Base-by-base conservation (phyloP, 2,797 vertebrate genomes). In the Notolepis coatsorum region DNA sequence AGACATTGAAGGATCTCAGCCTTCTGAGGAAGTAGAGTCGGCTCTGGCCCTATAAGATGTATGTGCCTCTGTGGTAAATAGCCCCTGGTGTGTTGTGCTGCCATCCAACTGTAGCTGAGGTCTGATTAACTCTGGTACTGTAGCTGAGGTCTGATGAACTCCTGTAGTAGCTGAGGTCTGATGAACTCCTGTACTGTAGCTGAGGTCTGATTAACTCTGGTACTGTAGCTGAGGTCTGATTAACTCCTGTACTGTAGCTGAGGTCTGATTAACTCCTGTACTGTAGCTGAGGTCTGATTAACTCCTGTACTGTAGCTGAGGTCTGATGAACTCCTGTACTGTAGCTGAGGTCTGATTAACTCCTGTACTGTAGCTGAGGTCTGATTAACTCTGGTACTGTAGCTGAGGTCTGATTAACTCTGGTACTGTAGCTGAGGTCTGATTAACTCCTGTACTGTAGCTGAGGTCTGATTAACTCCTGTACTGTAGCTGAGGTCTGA, bases 171-270 rank as follows among this genome's bases (percentile, higher is more conserved):
- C 23, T 75, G 45, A 12, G 46, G 45, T 84, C 75, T 76, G 76
- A 50, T 75, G 61, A 74, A 13, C 21, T 49, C 59, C 31, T 33
- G 61, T n/a, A n/a, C 23, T 0, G 0, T 57, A 46, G 49, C 23
- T 30, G 21, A 13, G n/a, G n/a, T n/a, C n/a, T n/a, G n/a, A n/a
- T n/a, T n/a, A n/a, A n/a, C n/a, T n/a, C n/a, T n/a, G n/a, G n/a
- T n/a, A n/a, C n/a, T n/a, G n/a, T n/a, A n/a, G n/a, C n/a, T 75
- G 45, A 12, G 46, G 45, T 84, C 75, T 76, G 76, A 50, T 75
- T 60, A 74, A 13, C 21, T 49, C 59, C 31, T 33, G 61, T n/a
- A n/a, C 23, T 0, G 0, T 57, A 46, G 49, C 23, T 75, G 45
- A 12, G 46, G 45, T 84, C 75, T 76, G 76, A 50, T 75, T 60